Base-by-base conservation (phyloP, 2,797 vertebrate species). In the Coluber constrictor region DNA sequence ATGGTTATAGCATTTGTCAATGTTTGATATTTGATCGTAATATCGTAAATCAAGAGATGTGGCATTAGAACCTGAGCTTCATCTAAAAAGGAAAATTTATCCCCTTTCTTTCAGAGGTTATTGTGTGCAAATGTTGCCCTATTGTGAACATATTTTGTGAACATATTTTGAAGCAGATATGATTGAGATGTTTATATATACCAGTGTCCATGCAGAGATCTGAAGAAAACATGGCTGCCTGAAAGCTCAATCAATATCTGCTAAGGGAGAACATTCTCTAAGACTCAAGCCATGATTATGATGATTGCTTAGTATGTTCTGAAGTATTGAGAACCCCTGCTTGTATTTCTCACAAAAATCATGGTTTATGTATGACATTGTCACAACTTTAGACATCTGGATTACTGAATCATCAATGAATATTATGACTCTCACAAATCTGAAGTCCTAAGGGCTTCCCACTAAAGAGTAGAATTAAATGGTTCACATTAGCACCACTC, bases 161-260 rank as follows among this genome's bases (percentile, higher is more conserved):
- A 56, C 54, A 87, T 54, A 79, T 18, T 1, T 83, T 37, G 57
- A 20, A 88, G 43, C 20, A 61, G 70, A 61, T 63, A 79, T 13
- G n/a, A 93, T 70, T 91, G 87, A 89, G 90, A 91, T 88, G 66
- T 93, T 89, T 93, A 89, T 47, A 93, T 8, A 51, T 90, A 23
- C 47, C 86, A 83, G 43, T 59, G 54, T 43, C 87, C 63, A 60
- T 29, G 63, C 87, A 86, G 86, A 89, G 90, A 86, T 89, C 70
- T 89, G 56, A 91, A 93, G 32, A 51, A 91, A 91, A 91, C 86
- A 83, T n/a, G 23, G n/a, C 47, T 63, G n/a, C 47, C 63, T 89
- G 90, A 47, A 91, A 86, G 32, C 90, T 91, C 93, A 89, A 86
- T 86, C 93, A 93, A 93, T 91, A 89, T 63, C n/a, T 91, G n/a